Conservation (phyloP, 2,113 vertebrate species). For the Chaetorhynchus papuensis region DNA sequence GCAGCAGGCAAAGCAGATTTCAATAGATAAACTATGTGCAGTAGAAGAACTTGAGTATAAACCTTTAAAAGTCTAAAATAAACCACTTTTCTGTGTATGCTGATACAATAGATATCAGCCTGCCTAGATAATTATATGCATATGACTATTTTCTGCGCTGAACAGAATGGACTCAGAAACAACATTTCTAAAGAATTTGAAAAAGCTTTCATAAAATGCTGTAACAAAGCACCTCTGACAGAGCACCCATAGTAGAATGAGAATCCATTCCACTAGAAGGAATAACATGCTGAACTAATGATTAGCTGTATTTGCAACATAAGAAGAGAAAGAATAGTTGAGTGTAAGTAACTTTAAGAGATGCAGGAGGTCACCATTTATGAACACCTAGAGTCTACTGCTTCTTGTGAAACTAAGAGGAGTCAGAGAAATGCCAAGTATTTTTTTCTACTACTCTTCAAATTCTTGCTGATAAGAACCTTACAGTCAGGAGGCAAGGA, state of each 20-base stretch:
- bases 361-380: not conserved
- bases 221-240: not conserved
- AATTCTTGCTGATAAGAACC: not conserved
- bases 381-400: not conserved
- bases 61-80: not conserved
- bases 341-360: not conserved
- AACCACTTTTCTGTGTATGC: not conserved
- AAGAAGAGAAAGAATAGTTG: not conserved
- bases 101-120: not conserved
- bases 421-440: not conserved
- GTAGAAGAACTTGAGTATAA: not conserved
- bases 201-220: not conserved
- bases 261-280: not conserved
- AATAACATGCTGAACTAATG: not conserved
- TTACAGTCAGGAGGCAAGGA: not conserved
- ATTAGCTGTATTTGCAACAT: not conserved
- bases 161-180: not conserved
- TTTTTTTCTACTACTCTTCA: not conserved
- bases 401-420: not conserved
- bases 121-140: not conserved
- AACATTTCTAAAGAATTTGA: not conserved
- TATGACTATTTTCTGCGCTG: not conserved
- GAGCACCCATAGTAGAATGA: not conserved
- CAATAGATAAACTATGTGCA: not conserved
- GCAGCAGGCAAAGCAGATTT: not conserved